A percentile compares a stretch with the other conserved stretches of the same genome.
These are phyloP conservation scores for Stictonetta naevosa DNA, from an alignment of 2,113 vertebrate species.

Conservation along the genomic window DNA sequence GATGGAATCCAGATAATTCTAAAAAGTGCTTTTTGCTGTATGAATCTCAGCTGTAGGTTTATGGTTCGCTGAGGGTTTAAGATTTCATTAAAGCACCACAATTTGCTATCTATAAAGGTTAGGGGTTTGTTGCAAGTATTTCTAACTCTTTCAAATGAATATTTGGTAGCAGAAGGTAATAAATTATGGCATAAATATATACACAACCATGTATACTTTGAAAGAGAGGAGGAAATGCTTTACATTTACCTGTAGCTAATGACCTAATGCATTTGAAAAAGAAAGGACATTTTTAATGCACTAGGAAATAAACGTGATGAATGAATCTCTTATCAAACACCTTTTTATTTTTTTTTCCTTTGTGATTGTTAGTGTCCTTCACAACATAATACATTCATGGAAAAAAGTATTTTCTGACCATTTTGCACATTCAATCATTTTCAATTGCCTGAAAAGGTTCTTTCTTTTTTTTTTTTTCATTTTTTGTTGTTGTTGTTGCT, in stretches of 20 bases:
- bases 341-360: background rate
- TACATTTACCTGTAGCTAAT: constrained; percentile 11
- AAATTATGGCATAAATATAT: background rate
- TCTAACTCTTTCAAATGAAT: background rate
- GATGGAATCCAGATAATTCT: constrained; percentile 65
- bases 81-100: constrained; percentile 49
- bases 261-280: background rate
- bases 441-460: background rate
- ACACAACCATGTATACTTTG: background rate
- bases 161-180: constrained; percentile 6
- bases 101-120: constrained; percentile 50
- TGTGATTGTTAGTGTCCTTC: background rate
- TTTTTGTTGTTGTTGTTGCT: background rate
- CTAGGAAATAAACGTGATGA: background rate
- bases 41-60: constrained; percentile 63
- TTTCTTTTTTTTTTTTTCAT: background rate
- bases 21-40: constrained; percentile 61
- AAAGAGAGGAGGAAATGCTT: constrained; percentile 10
- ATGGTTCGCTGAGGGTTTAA: constrained; percentile 31
- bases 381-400: background rate
- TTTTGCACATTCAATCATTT: background rate
- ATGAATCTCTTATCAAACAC: background rate
- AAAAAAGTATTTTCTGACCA: background rate
- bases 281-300: background rate
- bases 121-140: constrained; percentile 5